A percentile compares a stretch with the other conserved stretches of the same genome.
These are phyloP conservation scores for Columba guinea DNA, from an alignment of 2,797 vertebrate species.

Conservation along the genomic window DNA sequence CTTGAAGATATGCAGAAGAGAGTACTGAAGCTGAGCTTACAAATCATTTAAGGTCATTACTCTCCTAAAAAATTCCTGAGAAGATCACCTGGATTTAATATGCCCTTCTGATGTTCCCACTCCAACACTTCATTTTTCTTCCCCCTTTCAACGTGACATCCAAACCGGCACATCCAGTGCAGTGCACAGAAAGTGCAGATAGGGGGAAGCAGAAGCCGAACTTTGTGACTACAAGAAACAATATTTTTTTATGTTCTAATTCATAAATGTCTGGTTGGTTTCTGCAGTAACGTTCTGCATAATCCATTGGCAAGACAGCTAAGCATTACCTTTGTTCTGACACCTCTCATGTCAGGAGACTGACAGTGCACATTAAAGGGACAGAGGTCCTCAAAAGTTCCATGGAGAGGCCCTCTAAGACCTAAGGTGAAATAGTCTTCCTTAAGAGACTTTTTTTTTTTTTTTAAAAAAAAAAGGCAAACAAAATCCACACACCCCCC, in stretches of 20 bases:
- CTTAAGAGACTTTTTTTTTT: background rate
- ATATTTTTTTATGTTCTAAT: background rate
- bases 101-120: background rate
- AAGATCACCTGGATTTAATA: background rate
- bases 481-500: background rate
- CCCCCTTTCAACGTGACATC: background rate
- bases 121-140: background rate
- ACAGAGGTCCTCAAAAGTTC: background rate
- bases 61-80: background rate
- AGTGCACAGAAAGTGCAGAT: background rate
- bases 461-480: background rate
- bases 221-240: background rate
- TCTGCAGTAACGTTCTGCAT: background rate
- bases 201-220: background rate
- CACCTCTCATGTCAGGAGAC: background rate
- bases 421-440: background rate
- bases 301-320: background rate
- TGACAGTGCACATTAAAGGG: background rate
- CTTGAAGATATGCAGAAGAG: fast-evolving
- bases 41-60: background rate
- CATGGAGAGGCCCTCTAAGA: background rate
- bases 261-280: background rate
- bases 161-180: background rate
- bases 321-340: background rate
- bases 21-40: background rate